Percentiles rank a stretch among this genome's conserved stretches.
Evolutionary conservation across 2,888 invertebrate genomes (phyloP).

Genomic region (Eupeodes latifasciatus): DNA sequence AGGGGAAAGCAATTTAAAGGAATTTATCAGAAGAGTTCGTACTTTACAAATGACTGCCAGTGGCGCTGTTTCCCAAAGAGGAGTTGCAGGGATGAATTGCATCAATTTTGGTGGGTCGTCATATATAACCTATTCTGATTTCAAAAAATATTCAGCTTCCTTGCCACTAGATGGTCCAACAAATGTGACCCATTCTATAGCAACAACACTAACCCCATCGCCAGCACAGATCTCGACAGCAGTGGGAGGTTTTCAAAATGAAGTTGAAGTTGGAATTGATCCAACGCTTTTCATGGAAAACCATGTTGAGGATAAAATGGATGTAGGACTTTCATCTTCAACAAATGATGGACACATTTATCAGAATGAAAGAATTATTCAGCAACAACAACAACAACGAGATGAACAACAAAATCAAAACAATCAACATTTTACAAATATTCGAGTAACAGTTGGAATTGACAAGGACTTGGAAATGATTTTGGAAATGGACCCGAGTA

Average conservation of each 20-base stretch:
- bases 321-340: conserved; percentile 29
- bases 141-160: conserved; percentile 9
- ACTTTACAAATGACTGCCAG: conserved; percentile 79
- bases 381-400: conserved; percentile 32
- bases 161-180: background rate
- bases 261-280: conserved; percentile 80
- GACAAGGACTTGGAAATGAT: conserved; percentile 87
- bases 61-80: background rate
- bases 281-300: conserved; percentile 78
- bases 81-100: background rate
- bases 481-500: conserved; percentile 87
- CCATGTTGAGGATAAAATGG: conserved; percentile 39
- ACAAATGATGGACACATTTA: conserved; percentile 8
- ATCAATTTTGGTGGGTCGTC: background rate
- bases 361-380: background rate
- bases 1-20: conserved; percentile 73
- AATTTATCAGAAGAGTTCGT: conserved; percentile 80
- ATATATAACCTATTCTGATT: background rate
- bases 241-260: conserved; percentile 36
- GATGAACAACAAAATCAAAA: conserved; percentile 3
- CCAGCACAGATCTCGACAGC: background rate
- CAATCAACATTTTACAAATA: conserved; percentile 79
- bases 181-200: background rate
- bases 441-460: conserved; percentile 86
- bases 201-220: background rate